Evolutionary conservation across 2,888 invertebrate genomes (phyloP), one percentile per base, ranked within the genome.

Genomic region (Ectemnius continuus): DNA sequence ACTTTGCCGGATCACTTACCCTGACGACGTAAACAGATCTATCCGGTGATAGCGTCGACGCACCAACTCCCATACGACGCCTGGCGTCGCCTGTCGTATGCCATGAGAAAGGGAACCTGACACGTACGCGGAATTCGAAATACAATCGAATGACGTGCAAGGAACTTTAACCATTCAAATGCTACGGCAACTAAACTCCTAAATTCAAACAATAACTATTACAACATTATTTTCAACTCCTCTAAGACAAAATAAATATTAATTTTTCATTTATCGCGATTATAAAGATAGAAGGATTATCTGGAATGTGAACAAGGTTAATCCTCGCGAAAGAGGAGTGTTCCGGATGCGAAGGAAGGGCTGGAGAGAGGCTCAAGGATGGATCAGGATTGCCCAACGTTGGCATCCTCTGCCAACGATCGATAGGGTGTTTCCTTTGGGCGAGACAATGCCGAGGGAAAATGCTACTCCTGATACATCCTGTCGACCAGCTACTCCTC

Each of bases 371-470:
- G 63, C 62, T 72, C 61, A 65, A 20, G 48, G 61, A 6, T 16
- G 23, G 28, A 70, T 74, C n/a, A 57, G 45, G 63, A 74, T 74
- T 70, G 52, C 61, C 60, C 13, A 59, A 45, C 20, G 46, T 59
- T 26, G 66, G 46, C 45, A 59, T 46, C 23, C 46, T n/a, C 14
- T 36, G 60, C 20, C 36, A 70, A 47, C 56, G 68, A 70, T 70
- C 75, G 76, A 76, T 71, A 65, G n/a, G 47, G 16, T 60, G 59
- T 64, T 28, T 48, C 62, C 59, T 36, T 67, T 65, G 46, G 52
- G 16, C 23, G 56, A 57, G 64, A 62, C 47, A 75, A 75, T 65
- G 62, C 58, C 62, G 48, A 63, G 47, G 8, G 58, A 64, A 70
- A 65, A 74, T 65, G 18, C 16, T 58, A 59, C 14, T 52, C 52